Percentiles rank a stretch among this genome's conserved stretches.
These are phyloP conservation scores for Teleiodes luculella DNA, from an alignment of 2,888 invertebrate genomes.

Conservation along the genomic window DNA sequence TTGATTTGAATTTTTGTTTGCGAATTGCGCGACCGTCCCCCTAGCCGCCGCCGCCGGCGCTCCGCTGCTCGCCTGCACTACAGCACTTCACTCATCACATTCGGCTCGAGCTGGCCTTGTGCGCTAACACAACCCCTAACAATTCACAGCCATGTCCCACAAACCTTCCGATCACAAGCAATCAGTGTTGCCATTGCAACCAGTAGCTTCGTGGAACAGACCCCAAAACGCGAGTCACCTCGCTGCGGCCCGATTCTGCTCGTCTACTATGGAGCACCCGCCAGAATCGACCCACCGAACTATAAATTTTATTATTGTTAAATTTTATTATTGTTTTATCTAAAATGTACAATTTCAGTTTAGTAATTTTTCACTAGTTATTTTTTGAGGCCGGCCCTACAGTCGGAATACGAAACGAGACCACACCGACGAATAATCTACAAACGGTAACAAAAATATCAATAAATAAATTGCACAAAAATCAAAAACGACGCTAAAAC, in stretches of 20 bases:
- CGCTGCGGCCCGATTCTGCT: conserved; percentile 18
- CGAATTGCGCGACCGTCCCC: not conserved
- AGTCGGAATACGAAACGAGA: conserved; percentile 45
- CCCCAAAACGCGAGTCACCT: conserved; percentile 23
- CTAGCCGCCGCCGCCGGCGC: conserved; percentile 24
- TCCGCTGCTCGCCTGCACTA: conserved; percentile 25
- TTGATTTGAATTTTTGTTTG: not conserved
- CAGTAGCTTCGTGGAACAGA: not conserved
- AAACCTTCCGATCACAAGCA: conserved; percentile 10
- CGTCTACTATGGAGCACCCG: not conserved
- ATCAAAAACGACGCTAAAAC: conserved; percentile 58
- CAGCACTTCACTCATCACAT: conserved; percentile 15
- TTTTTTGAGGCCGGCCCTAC: conserved; percentile 36
- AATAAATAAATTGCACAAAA: conserved; percentile 36
- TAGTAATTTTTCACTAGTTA: conserved; percentile 26
- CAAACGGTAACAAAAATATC: conserved; percentile 46
- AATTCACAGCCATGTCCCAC: conserved; percentile 4
- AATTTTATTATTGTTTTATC: conserved; percentile 13
- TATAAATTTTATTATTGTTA: conserved; percentile 17
- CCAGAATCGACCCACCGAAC: conserved; percentile 8
- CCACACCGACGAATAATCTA: conserved; percentile 51
- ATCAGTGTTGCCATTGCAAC: not conserved
- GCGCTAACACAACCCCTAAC: conserved; percentile 24
- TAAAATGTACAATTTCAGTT: conserved; percentile 19
- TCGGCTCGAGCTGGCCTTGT: conserved; percentile 26